phyloP scores from a whole-genome alignment of 1,140 invertebrate genomes.

The Diachasmimorpha longicaudata region DNA sequence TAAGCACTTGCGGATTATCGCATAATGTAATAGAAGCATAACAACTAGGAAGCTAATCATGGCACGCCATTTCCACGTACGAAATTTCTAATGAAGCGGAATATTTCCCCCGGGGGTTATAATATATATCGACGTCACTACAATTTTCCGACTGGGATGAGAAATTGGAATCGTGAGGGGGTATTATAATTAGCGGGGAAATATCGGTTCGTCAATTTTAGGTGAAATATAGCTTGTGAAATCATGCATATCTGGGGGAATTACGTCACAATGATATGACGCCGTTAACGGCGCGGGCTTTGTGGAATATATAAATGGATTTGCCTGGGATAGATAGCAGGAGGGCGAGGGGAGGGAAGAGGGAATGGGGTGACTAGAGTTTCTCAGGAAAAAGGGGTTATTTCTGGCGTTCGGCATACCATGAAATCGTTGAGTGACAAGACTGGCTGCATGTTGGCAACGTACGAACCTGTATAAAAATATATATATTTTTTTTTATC shows the following conservation, averaged over 20 bases:
- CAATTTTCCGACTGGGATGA: not conserved
- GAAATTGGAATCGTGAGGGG: not conserved
- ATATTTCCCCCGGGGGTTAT: constrained; percentile 19
- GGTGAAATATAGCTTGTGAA: not conserved
- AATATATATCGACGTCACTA: not conserved
- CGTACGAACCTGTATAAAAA: not conserved
- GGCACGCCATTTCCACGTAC: constrained; percentile 5
- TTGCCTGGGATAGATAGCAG: not conserved
- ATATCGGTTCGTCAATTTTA: constrained; percentile 18
- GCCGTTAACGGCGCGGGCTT: not conserved
- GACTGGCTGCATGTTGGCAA: not conserved
- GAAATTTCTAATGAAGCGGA: constrained; percentile 23
- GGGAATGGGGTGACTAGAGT: not conserved
- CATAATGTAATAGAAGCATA: constrained; percentile 1
- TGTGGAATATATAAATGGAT: not conserved
- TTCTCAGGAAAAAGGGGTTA: constrained; percentile 21
- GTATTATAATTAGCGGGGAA: constrained; percentile 23
- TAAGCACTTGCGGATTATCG: not conserved
- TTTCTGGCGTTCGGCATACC: constrained; percentile 34
- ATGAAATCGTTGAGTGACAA: constrained; percentile 35
- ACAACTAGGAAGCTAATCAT: constrained; percentile 13
- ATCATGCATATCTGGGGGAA: not conserved
- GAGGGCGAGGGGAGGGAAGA: not conserved
- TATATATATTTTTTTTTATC: not conserved
- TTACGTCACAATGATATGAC: constrained; percentile 12